Evolutionary conservation across 2,113 vertebrate species (phyloP), one percentile per base, ranked within the genome.

Genomic region (Gopherus evgoodei): DNA sequence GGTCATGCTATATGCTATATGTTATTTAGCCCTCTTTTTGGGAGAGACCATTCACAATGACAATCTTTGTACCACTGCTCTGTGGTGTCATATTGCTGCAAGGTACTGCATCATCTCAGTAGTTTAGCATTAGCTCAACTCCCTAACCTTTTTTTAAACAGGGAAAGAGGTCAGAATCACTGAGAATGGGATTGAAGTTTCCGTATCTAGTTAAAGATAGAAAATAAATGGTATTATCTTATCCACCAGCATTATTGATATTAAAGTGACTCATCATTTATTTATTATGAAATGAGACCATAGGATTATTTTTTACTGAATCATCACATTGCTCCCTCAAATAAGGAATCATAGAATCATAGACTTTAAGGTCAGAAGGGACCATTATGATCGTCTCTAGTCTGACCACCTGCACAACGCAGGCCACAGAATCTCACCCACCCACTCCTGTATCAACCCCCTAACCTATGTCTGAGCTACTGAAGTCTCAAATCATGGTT

Each of bases 61-160:
- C 0, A 0, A 12, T 75, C 75, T 92, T 38, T 83, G 2, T 11
- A 17, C 59, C 83, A 4, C 56, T 84, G 8, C 3, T 16, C 1
- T 59, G 5, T 81, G 81, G 11, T 83, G 10, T 76, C 12, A 78
- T 8, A 17, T 16, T 47, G 35, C 2, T 72, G 3, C 11, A 91
- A 87, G 21, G 50, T 47, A 35, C 8, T 1, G 24, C 54, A 92
- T 17, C 42, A 7, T 9, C 4, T 47, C 83, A 8, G n/a, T 44
- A 85, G 17, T 14, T 52, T 62, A 35, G 1, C 19, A 8, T 53
- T 44, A 85, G 35, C n/a, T 2, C 11, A 89, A 25, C 42, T 42
- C 27, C 2, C 22, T 84, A n/a, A 8, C 65, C 35, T 10, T 38
- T 62, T 25, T 31, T 38, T 42, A 75, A 75, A 75, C 24, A 42